Percentiles rank a stretch among this genome's conserved stretches.
Conservation (phyloP, 2,113 vertebrate genomes). For the Meleagris gallopavo region DNA sequence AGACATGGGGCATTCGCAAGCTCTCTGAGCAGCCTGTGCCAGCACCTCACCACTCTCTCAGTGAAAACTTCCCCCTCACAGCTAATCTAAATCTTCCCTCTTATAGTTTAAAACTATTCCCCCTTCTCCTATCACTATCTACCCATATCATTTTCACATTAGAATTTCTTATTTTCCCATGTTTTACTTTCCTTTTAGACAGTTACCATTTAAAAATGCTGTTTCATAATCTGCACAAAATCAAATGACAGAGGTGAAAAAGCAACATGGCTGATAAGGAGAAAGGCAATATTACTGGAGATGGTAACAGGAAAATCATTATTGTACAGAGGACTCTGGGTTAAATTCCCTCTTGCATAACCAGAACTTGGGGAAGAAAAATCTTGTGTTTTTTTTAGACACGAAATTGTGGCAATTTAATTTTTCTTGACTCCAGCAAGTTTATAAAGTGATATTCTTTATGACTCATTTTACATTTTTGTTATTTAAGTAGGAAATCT, state of each 20-base stretch:
- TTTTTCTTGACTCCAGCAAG: not conserved
- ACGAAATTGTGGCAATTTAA: not conserved
- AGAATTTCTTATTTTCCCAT: not conserved
- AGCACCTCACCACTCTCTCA: too few species aligned
- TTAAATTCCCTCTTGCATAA: not conserved
- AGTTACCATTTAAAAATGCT: not conserved
- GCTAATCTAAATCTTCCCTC: too few species aligned
- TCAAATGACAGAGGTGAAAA: not conserved
- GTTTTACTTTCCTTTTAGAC: not conserved
- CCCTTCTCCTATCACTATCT: too few species aligned
- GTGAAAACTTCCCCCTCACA: too few species aligned
- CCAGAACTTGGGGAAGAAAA: not conserved
- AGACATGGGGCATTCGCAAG: too few species aligned
- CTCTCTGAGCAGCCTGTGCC: too few species aligned
- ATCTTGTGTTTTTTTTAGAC: not conserved
- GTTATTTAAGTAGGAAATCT: not conserved
- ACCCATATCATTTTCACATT: not conserved
- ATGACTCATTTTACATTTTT: conserved; percentile 1
- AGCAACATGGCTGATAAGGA: not conserved
- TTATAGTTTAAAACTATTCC: too few species aligned
- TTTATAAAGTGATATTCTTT: not conserved
- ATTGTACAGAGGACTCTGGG: not conserved
- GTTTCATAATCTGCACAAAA: not conserved
- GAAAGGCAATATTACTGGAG: not conserved
- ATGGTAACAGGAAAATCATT: not conserved